Percentiles rank a stretch among this genome's conserved stretches.
Evolutionary conservation across 2,888 invertebrate genomes (phyloP).

Genomic region (Hypomecis punctinalis): DNA sequence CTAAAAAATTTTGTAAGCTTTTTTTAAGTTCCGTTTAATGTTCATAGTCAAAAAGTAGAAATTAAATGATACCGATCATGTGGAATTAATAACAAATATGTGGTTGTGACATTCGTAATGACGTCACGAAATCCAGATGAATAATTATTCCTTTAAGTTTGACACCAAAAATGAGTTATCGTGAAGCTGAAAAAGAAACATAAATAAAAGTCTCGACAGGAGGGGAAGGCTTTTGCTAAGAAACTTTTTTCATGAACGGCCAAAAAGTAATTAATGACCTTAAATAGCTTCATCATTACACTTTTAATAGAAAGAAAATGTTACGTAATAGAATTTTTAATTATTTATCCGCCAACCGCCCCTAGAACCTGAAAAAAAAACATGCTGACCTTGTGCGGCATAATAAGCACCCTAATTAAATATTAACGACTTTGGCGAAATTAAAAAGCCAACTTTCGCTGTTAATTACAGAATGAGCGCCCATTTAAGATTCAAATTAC

Average conservation of each 20-base stretch:
- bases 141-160: neutral
- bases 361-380: slow-evolving; percentile 12
- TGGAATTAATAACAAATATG: too few species aligned
- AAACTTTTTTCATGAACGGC: neutral
- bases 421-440: slow-evolving; percentile 24
- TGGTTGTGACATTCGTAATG: too few species aligned
- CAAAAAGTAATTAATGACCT: slow-evolving; percentile 2
- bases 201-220: slow-evolving; percentile 3
- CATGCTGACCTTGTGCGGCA: slow-evolving; percentile 15
- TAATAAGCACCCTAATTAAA: slow-evolving; percentile 28
- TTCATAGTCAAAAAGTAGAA: too few species aligned
- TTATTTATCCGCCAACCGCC: slow-evolving; percentile 1
- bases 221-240: neutral
- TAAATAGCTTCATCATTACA: slow-evolving; percentile 7
- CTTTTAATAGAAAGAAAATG: neutral
- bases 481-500: slow-evolving; percentile 27
- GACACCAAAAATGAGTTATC: neutral
- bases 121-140: neutral
- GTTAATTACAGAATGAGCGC: slow-evolving; percentile 25
- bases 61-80: too few species aligned
- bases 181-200: slow-evolving; percentile 11
- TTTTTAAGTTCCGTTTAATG: too few species aligned
- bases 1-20: too few species aligned
- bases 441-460: slow-evolving; percentile 22
- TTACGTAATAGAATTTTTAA: slow-evolving; percentile 7